Evolutionary conservation across 2,113 vertebrate genomes (phyloP).

Genomic region (Poicephalus gulielmi): DNA sequence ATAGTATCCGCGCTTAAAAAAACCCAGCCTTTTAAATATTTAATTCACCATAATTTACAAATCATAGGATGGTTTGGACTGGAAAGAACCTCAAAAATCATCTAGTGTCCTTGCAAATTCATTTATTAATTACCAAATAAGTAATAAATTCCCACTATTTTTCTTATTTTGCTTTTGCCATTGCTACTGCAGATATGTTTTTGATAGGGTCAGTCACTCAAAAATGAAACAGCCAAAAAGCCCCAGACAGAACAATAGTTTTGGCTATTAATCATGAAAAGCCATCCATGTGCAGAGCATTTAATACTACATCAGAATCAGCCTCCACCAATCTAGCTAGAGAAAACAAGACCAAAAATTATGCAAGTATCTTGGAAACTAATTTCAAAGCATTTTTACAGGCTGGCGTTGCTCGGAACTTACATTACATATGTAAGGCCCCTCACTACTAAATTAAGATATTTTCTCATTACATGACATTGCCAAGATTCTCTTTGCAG

Average conservation of each 20-base stretch:
- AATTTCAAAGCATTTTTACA: too few relatives aligned
- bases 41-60: not conserved
- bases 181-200: not conserved
- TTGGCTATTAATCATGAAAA: not conserved
- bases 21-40: not conserved
- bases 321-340: not conserved
- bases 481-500: not conserved
- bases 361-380: not conserved
- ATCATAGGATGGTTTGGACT: not conserved
- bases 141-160: not conserved
- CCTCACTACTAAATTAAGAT: not conserved
- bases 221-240: not conserved
- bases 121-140: not conserved
- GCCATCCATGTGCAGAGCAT: fast-evolving
- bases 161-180: not conserved
- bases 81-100: not conserved
- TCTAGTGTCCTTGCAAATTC: not conserved
- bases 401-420: not conserved
- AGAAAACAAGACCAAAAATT: not conserved
- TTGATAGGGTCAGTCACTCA: not conserved
- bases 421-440: fast-evolving
- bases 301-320: not conserved
- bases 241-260: not conserved
- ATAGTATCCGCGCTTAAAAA: not conserved
- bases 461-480: not conserved